These are phyloP conservation scores for Amphiprion ocellaris DNA, from an alignment of 2,113 vertebrate genomes.

Conservation along the genomic window DNA sequence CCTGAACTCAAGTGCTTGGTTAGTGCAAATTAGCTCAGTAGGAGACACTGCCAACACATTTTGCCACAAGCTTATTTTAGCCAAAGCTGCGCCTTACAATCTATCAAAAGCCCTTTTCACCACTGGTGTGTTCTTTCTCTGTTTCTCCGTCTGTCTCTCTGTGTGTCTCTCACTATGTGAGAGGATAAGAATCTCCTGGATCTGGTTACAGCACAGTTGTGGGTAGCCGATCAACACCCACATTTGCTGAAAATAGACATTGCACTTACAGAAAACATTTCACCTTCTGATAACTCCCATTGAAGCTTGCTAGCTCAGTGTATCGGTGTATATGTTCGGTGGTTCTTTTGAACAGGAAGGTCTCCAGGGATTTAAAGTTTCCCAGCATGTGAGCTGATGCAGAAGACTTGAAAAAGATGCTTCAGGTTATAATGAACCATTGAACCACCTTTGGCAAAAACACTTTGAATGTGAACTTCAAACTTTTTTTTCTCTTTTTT, in stretches of 20 bases:
- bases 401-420: conserved; percentile 54
- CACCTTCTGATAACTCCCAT: conserved; percentile 52
- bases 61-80: conserved; percentile 65
- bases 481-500: conserved; percentile 29
- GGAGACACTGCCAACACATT: conserved; percentile 60
- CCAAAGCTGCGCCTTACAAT: conserved; percentile 79
- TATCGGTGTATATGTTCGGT: conserved; percentile 25
- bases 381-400: conserved; percentile 30
- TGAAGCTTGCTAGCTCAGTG: conserved; percentile 52
- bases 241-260: conserved; percentile 54
- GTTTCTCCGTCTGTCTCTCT: conserved; percentile 1
- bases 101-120: conserved; percentile 48
- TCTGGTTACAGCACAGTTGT: conserved; percentile 51
- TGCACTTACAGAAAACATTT: conserved; percentile 62
- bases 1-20: conserved; percentile 42
- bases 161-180: conserved; percentile 50
- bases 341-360: conserved; percentile 15
- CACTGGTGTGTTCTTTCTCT: conserved; percentile 10
- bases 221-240: conserved; percentile 21
- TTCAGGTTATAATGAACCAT: conserved; percentile 42
- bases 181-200: conserved; percentile 38
- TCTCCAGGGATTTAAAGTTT: conserved; percentile 8
- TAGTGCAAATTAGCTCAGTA: conserved; percentile 25
- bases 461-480: conserved; percentile 62
- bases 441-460: conserved; percentile 46